phyloP scores from a whole-genome alignment of 2,113 vertebrate genomes.

The Arizona elegans region DNA sequence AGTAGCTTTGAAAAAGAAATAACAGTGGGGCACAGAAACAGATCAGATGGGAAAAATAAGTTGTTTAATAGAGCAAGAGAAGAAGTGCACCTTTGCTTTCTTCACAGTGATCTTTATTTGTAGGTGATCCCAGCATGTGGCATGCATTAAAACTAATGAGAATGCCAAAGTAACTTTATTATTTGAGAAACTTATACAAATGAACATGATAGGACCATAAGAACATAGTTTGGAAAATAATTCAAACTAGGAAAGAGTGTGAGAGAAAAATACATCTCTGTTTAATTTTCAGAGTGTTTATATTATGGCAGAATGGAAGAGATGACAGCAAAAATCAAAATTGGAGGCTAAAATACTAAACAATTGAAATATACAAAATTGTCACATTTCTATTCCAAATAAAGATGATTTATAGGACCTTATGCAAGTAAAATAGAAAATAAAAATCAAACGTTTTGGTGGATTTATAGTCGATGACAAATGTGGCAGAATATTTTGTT shows the following conservation, averaged over 20 bases:
- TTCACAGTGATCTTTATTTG: not conserved
- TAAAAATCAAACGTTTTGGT: not conserved
- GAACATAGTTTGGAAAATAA: not conserved
- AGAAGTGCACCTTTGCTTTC: not conserved
- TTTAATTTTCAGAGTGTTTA: not conserved
- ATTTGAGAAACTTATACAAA: not conserved
- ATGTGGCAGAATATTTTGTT: not conserved
- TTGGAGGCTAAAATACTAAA: not conserved
- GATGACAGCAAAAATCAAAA: not conserved
- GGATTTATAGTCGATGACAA: not conserved
- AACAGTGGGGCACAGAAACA: not conserved
- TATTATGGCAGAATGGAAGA: not conserved
- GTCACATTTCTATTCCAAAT: not conserved
- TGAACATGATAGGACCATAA: not conserved
- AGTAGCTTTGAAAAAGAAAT: not conserved
- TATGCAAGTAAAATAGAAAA: not conserved
- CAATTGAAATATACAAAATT: not conserved
- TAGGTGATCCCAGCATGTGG: not conserved
- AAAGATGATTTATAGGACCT: not conserved
- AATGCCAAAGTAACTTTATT: not conserved
- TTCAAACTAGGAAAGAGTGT: not conserved
- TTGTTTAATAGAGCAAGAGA: not conserved
- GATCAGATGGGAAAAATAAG: not conserved
- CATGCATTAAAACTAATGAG: not conserved
- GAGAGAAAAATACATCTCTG: not conserved